These are phyloP conservation scores for Menura novaehollandiae DNA, from an alignment of 2,113 vertebrate species.

Conservation along the genomic window DNA sequence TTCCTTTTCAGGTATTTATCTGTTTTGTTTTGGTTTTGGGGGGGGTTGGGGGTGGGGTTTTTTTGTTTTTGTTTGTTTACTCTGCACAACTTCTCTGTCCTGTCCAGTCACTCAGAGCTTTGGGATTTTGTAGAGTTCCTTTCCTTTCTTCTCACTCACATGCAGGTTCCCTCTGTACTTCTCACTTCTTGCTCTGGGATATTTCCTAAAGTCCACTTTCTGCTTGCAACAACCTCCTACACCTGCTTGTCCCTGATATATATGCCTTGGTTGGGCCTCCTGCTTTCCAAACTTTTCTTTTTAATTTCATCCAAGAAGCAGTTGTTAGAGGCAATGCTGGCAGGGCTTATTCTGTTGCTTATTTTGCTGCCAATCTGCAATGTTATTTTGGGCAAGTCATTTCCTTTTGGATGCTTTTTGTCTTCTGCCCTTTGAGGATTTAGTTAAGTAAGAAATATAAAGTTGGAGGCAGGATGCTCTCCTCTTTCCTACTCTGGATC, in stretches of 20 bases:
- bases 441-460: constrained; percentile 18
- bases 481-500: background rate
- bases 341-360: background rate
- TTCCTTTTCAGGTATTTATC: background rate
- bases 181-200: background rate
- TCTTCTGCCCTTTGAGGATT: constrained; percentile 17
- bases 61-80: background rate
- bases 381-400: constrained; percentile 23
- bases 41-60: too few species aligned
- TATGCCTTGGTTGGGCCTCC: background rate
- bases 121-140: background rate
- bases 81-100: background rate
- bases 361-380: constrained; percentile 6
- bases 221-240: background rate
- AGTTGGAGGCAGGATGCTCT: constrained; percentile 25
- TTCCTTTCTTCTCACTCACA: background rate
- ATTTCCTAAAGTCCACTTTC: background rate
- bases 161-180: background rate
- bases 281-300: background rate
- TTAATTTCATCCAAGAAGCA: background rate
- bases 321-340: background rate
- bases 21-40: too few species aligned
- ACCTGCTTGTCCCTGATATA: background rate
- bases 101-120: background rate
- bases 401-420: constrained; percentile 28